Base-by-base conservation (phyloP, 1,140 invertebrate species). In the Drosophila ananassae region DNA sequence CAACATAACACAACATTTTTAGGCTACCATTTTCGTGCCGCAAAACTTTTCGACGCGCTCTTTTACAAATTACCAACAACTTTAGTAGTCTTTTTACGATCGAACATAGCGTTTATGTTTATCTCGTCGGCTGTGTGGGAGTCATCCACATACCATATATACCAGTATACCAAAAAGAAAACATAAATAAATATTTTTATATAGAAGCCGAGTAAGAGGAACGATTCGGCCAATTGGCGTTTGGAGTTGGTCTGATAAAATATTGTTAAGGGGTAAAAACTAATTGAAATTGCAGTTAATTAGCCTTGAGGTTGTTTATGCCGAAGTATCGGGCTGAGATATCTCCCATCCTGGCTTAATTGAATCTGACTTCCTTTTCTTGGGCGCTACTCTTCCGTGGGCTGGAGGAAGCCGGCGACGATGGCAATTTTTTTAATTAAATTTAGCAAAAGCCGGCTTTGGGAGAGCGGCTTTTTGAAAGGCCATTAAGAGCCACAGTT, bases 31-130 rank as follows among this genome's bases (percentile, higher is more conserved):
- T 64, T 83, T 75, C 37, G 64, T 73, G 76, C 59, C 61, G 62
- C 72, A 89, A 89, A 91, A 91, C 81, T 91, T 91, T 91, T 91
- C 90, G 90, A 81, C 85, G 84, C 89, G 79, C 81, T 90, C 90
- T 91, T 91, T 91, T 91, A 90, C 90, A 90, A 91, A 91, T 91
- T 91, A 91, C 90, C 89, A 90, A 90, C 90, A 91, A 91, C 77
- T 91, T 89, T 89, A 80, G 69, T 75, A 64, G 50, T 54, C 54
- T 90, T 90, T 90, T 87, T 85, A 87, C 63, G 74, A 87, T 71
- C 83, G 37, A 54, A 81, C 79, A 72, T 61, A 75, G 71, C 77
- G 68, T 74, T 80, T 76, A 71, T 57, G 77, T 76, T 75, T 62
- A 60, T 50, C 30, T 46, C 58, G 10, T 28, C 17, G 8, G 0